Evolutionary conservation across 2,113 vertebrate species (phyloP).

Genomic region (Diadophis punctatus): DNA sequence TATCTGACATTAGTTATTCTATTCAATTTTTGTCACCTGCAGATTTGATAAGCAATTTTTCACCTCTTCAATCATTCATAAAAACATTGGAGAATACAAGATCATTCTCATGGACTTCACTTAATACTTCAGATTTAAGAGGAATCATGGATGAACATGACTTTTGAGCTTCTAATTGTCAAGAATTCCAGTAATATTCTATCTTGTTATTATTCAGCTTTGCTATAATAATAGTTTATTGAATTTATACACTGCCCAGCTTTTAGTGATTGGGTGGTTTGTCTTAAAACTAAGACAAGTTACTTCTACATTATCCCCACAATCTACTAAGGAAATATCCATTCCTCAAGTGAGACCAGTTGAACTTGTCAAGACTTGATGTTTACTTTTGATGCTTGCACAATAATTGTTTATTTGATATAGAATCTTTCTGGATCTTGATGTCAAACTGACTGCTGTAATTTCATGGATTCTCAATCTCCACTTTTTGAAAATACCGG

Average conservation of each 20-base stretch:
- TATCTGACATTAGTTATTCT: background rate
- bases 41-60: background rate
- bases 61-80: background rate
- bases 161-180: background rate
- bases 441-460: background rate
- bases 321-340: background rate
- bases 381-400: background rate
- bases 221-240: background rate
- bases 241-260: background rate
- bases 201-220: background rate
- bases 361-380: background rate
- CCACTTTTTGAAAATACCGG: background rate
- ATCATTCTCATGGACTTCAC: background rate
- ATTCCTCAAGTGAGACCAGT: background rate
- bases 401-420: background rate
- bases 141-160: background rate
- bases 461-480: background rate
- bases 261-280: background rate
- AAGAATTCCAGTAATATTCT: background rate
- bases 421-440: background rate
- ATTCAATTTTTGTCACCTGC: background rate
- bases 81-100: background rate
- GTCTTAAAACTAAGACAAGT: background rate
- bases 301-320: background rate
- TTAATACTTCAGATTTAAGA: background rate